Percentiles rank a stretch among this genome's conserved stretches.
These are phyloP conservation scores for Ivindomyrus marchei DNA, from an alignment of 2,113 vertebrate genomes.

Conservation along the genomic window DNA sequence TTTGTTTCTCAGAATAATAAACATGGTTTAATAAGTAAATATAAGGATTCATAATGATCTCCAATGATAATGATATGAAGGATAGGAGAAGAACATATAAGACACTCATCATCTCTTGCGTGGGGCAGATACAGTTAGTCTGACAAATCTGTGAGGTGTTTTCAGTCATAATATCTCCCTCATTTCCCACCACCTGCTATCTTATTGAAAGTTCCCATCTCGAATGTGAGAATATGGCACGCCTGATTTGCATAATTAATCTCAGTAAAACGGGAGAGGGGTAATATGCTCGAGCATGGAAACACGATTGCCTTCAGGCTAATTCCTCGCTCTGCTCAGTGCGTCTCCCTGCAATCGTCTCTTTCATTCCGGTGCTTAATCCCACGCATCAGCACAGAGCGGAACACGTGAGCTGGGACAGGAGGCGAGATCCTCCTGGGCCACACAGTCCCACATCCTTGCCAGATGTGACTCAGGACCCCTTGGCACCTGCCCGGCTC, in stretches of 20 bases:
- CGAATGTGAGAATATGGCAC: background rate
- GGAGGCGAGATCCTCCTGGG: background rate
- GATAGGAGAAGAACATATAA: background rate
- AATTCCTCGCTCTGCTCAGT: background rate
- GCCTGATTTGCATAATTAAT: conserved; percentile 13
- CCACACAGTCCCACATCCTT: background rate
- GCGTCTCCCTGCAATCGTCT: background rate
- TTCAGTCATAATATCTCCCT: background rate
- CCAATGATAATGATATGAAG: background rate
- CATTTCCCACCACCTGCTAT: conserved; percentile 5
- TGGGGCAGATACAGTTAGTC: background rate
- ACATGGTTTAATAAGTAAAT: background rate
- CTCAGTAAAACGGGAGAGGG: background rate
- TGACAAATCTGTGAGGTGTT: background rate
- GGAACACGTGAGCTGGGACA: background rate
- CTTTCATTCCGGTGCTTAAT: background rate
- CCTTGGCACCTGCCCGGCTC: background rate
- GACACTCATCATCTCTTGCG: background rate
- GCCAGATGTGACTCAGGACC: background rate
- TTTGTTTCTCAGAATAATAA: background rate
- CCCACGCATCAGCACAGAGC: background rate
- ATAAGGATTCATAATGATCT: background rate
- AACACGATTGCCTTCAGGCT: background rate
- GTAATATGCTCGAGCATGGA: background rate
- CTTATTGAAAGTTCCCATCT: background rate